A percentile compares a stretch with the other conserved stretches of the same genome.
These are phyloP conservation scores for Phaethon lepturus DNA, from an alignment of 2,113 vertebrate species.

Conservation along the genomic window DNA sequence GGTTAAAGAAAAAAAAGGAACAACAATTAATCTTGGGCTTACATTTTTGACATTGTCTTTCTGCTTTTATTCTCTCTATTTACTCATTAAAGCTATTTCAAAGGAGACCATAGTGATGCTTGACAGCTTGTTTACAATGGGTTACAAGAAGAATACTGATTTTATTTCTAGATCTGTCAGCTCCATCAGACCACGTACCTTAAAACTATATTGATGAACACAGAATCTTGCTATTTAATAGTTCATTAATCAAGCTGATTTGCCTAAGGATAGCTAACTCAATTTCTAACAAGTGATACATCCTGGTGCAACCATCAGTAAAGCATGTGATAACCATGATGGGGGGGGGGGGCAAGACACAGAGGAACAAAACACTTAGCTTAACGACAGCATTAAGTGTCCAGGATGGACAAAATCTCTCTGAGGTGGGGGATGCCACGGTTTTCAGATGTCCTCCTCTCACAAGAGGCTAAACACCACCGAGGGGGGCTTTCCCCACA, in stretches of 20 bases:
- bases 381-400: background rate
- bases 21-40: background rate
- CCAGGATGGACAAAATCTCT: background rate
- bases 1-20: background rate
- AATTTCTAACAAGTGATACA: background rate
- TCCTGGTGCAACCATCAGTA: background rate
- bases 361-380: background rate
- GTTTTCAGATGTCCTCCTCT: background rate
- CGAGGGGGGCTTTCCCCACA: background rate
- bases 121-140: slow-evolving; percentile 44
- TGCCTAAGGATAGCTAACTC: background rate
- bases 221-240: background rate
- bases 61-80: slow-evolving; percentile 22
- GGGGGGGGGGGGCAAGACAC: background rate
- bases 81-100: slow-evolving; percentile 43
- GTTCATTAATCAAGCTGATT: slow-evolving; percentile 3
- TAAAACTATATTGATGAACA: slow-evolving; percentile 9
- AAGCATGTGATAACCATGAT: background rate
- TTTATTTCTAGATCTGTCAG: slow-evolving; percentile 29
- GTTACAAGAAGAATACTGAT: slow-evolving; percentile 18
- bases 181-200: slow-evolving; percentile 12
- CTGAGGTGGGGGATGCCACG: background rate
- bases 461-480: background rate
- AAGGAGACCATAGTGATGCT: background rate
- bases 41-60: slow-evolving; percentile 3